phyloP scores from a whole-genome alignment of 2,888 invertebrate species.

The Clitarchus hookeri region DNA sequence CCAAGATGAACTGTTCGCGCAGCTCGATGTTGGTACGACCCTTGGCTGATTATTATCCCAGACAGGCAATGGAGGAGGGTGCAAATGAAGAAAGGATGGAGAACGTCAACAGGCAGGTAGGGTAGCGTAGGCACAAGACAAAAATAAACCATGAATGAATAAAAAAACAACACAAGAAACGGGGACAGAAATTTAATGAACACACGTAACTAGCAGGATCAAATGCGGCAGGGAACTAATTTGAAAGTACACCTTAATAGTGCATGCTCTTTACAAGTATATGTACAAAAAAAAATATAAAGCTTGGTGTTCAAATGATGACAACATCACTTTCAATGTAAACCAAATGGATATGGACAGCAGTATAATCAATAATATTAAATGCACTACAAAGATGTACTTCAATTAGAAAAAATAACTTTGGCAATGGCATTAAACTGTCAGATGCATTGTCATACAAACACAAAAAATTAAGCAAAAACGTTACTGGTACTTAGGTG shows the following conservation, averaged over 20 bases:
- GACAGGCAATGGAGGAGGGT: slow-evolving; percentile 20
- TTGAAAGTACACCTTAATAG: neutral
- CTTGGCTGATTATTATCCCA: slow-evolving; percentile 72
- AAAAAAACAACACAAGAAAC: slow-evolving; percentile 43
- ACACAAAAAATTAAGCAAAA: neutral
- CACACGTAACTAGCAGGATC: neutral
- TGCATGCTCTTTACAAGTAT: neutral
- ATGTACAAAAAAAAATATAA: neutral
- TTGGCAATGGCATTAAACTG: neutral
- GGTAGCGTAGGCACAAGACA: slow-evolving; percentile 42
- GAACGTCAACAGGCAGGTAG: slow-evolving; percentile 33
- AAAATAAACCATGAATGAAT: slow-evolving; percentile 45
- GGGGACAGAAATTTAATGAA: slow-evolving; percentile 41
- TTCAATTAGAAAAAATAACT: neutral
- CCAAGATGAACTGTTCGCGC: slow-evolving; percentile 98
- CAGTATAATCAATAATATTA: neutral
- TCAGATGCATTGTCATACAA: neutral
- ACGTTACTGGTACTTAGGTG: neutral
- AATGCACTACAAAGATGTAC: neutral
- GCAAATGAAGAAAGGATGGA: slow-evolving; percentile 23
- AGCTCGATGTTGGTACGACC: slow-evolving; percentile 99
- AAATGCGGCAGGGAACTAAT: neutral
- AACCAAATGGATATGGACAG: neutral
- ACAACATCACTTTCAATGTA: neutral
- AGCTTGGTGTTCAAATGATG: neutral